These are phyloP conservation scores for Picathartes gymnocephalus DNA, from an alignment of 2,113 vertebrate species.

Conservation along the genomic window DNA sequence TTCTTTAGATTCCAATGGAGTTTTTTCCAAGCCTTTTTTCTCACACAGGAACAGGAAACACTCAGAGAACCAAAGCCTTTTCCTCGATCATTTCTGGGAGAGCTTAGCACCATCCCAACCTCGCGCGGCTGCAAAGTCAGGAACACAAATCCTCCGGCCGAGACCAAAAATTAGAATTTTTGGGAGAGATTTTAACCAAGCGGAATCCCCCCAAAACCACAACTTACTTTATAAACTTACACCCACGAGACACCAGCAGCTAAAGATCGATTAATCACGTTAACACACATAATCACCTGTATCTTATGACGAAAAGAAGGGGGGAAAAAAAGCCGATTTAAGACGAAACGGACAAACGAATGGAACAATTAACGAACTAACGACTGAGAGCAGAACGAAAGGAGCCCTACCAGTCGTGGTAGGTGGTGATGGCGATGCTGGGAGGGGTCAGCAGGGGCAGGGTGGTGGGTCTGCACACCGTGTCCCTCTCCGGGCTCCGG, in stretches of 20 bases:
- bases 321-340: accelerated
- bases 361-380: accelerated
- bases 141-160: accelerated
- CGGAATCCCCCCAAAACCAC: accelerated
- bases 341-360: accelerated
- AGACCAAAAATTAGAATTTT: accelerated
- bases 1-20: neutral
- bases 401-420: constrained; percentile 78
- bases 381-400: accelerated
- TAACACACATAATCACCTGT: accelerated
- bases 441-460: constrained; percentile 81
- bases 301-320: accelerated
- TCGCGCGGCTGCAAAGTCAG: neutral
- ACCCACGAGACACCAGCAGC: accelerated
- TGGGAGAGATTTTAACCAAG: neutral
- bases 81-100: neutral
- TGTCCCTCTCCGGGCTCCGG: constrained; percentile 81
- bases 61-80: neutral
- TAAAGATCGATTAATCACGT: accelerated
- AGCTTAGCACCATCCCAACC: neutral
- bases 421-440: constrained; percentile 90
- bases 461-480: constrained; percentile 81
- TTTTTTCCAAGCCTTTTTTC: neutral
- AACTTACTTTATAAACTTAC: neutral
- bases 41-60: neutral